Conservation (phyloP, 2,113 vertebrate genomes). For the Oreotragus oreotragus region DNA sequence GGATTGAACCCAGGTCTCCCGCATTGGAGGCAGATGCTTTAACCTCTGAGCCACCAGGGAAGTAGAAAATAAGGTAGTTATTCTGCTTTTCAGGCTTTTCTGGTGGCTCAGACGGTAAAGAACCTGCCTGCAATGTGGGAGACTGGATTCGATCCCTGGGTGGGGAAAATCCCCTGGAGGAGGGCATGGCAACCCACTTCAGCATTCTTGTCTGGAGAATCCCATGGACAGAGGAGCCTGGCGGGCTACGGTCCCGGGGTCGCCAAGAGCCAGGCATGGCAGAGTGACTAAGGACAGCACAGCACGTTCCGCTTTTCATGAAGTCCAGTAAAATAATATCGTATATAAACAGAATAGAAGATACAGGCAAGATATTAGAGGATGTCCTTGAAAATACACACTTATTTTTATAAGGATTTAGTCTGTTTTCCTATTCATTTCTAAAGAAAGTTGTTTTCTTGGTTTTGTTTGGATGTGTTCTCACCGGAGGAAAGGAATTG, state of each 20-base stretch:
- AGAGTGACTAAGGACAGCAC: neutral
- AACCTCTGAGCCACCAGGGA: too few relatives aligned
- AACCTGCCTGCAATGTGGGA: rapidly evolving
- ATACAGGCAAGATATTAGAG: neutral
- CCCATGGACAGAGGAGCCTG: neutral
- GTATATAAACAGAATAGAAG: neutral
- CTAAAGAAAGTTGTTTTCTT: neutral
- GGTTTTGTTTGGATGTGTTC: neutral
- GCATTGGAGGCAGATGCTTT: too few relatives aligned
- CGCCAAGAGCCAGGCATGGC: neutral
- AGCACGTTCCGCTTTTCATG: neutral
- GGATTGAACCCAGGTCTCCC: too few relatives aligned
- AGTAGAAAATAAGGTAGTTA: neutral
- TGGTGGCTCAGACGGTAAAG: neutral
- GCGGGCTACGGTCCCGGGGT: neutral
- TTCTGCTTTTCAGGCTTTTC: neutral
- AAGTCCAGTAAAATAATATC: neutral
- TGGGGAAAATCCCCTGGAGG: neutral
- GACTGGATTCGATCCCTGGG: neutral
- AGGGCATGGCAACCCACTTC: neutral
- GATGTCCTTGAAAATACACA: neutral
- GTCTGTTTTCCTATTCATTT: neutral
- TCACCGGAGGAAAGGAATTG: neutral
- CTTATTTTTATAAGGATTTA: neutral
- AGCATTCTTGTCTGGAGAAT: neutral